These are phyloP conservation scores for Abramis brama DNA, from an alignment of 2,113 vertebrate genomes.

Conservation along the genomic window DNA sequence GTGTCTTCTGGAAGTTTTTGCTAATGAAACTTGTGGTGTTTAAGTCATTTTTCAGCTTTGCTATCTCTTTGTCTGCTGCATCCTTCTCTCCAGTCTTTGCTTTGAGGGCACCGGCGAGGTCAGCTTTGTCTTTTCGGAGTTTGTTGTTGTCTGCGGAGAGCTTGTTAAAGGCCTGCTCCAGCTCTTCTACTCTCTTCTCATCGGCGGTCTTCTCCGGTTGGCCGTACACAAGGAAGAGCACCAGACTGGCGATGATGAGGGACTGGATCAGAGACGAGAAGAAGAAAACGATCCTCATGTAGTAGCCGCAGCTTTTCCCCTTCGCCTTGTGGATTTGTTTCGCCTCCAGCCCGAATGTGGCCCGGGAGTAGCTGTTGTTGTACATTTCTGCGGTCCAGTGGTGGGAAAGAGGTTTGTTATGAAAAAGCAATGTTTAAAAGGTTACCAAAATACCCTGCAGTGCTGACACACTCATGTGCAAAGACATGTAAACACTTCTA, in stretches of 20 bases:
- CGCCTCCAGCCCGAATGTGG: slow-evolving; percentile 77
- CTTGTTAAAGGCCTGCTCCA: slow-evolving; percentile 72
- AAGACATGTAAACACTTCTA: slow-evolving; percentile 64
- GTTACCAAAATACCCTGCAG: not conserved
- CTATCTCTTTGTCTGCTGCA: slow-evolving; percentile 63
- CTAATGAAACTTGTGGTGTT: slow-evolving; percentile 49
- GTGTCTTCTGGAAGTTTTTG: not conserved
- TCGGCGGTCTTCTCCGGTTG: slow-evolving; percentile 82
- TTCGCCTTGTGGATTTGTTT: slow-evolving; percentile 69
- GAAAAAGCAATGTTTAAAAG: not conserved
- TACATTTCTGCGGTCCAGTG: slow-evolving; percentile 73
- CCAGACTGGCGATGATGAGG: slow-evolving; percentile 91
- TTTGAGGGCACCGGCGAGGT: slow-evolving; percentile 71
- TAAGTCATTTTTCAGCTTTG: slow-evolving; percentile 54
- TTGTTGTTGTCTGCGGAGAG: slow-evolving; percentile 64
- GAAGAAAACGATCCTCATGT: slow-evolving; percentile 89
- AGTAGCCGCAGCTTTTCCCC: slow-evolving; percentile 78
- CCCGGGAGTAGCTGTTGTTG: slow-evolving; percentile 77
- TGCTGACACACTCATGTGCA: slow-evolving; percentile 15
- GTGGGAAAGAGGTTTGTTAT: not conserved
- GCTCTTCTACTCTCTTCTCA: slow-evolving; percentile 74
- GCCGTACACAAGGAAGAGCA: slow-evolving; percentile 93
- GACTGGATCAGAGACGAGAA: slow-evolving; percentile 91
- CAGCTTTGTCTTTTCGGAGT: slow-evolving; percentile 66
- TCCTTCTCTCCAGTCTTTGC: slow-evolving; percentile 65